Evolutionary conservation across 2,888 invertebrate genomes (phyloP), one percentile per base, ranked within the genome.

Genomic region (Scotopteryx bipunctaria): DNA sequence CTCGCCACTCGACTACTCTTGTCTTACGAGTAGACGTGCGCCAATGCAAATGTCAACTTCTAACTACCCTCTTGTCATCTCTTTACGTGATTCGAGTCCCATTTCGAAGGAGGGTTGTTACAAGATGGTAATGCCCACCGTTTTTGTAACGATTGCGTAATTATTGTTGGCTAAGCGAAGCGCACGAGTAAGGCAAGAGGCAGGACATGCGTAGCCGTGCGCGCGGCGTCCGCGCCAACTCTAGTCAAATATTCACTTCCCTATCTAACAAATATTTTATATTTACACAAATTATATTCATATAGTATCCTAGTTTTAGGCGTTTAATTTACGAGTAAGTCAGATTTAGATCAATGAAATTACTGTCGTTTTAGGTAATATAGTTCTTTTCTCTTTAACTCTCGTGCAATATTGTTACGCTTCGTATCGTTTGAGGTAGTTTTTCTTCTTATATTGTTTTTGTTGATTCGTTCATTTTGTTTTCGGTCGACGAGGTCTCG

Each of bases 221-320:
- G 57, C 56, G 57, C 58, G 64, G 59, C 62, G 68, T 56, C 61
- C 64, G 64, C 49, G 77, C 79, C 81, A 81, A 83, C 86, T 84
- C 90, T 91, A 91, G 91, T 91, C 90, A 91, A 91, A 91, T 91
- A 86, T 91, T 88, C 84, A 83, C 81, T 82, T 83, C 78, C 76
- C 81, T 83, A 82, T 82, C 75, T 54, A 54, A 91, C 85, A 90
- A 91, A 90, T 88, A 83, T 85, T 88, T 87, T 90, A 91, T 91
- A 91, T 91, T 91, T 91, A 91, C 87, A 91, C 86, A 90, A 85
- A 91, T 89, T 91, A 89, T 90, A 91, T 86, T 84, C 80, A 89
- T 87, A 88, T 88, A 89, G 85, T 91, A 89, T 89, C 89, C 87
- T 91, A 91, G 91, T 83, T 89, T 86, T 87, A 91, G 87, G 86